Evolutionary conservation across 23 tunicate species (phyloP).

Genomic region (Trididemnum miniatum): DNA sequence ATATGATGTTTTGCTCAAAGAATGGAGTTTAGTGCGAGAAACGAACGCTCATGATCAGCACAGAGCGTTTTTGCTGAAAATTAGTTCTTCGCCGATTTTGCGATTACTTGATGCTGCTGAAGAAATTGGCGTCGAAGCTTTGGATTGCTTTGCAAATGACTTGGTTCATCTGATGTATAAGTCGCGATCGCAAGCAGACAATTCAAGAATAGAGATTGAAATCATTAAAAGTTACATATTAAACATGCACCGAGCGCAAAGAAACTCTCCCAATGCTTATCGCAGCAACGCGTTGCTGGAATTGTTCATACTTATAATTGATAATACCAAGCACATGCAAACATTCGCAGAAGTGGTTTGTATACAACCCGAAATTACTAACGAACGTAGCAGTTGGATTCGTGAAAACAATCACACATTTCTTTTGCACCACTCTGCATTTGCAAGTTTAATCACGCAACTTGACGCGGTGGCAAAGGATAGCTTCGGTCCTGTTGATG

Average conservation of each 20-base stretch:
- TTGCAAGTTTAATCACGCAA: neutral
- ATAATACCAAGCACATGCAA: neutral
- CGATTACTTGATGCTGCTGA: neutral
- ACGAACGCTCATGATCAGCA: neutral
- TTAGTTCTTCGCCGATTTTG: neutral
- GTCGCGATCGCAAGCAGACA: neutral
- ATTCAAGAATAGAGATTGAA: neutral
- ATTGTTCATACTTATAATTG: neutral
- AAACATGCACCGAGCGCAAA: no score
- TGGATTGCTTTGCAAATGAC: conserved; percentile 17
- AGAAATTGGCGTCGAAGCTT: neutral
- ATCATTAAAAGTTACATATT: conserved; percentile 14
- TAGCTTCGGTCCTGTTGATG: conserved; percentile 17
- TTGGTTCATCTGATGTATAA: conserved; percentile 30
- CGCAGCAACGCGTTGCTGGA: neutral
- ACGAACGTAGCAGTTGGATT: neutral
- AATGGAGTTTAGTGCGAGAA: conserved; percentile 16
- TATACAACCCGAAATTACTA: neutral
- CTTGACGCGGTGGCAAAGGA: conserved; percentile 27
- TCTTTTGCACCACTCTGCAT: neutral
- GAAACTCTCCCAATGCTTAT: neutral
- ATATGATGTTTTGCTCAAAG: conserved; percentile 7
- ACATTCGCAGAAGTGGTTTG: neutral
- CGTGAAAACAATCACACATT: neutral
- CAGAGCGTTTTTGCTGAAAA: neutral